Base-by-base conservation (phyloP, 2,888 invertebrate species). In the Conistra vaccinii region DNA sequence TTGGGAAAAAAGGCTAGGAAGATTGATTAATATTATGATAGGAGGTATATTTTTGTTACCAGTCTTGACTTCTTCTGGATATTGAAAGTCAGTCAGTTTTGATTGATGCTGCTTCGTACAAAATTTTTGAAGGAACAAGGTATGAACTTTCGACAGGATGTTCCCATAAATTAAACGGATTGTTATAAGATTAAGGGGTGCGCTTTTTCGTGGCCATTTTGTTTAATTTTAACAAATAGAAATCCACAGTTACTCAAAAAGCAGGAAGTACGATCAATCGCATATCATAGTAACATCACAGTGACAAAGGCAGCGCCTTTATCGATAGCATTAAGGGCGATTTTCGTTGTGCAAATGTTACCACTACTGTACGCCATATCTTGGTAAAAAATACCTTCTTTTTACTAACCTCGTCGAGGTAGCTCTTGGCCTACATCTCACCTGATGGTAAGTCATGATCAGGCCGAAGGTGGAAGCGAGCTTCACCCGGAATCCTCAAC, bases 111-210 rank as follows among this genome's bases (percentile, higher is more conserved):
- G 23, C 29, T 63, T 45, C 23, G 3, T 14, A 29, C 3, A 45
- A 63, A 63, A 23, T 3, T 45, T 63, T 26, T 26, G 6, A 26
- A 60, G 35, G 26, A 60, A 68, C 20, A 23, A 39, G 60, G n/a
- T 23, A 32, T 32, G 61, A 61, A 35, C n/a, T 35, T 7, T 39
- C 58, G 58, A 67, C 20, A 26, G 26, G 26, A 0, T 20, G 9
- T 67, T 14, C 14, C 26, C 35, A 65, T 66, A 69, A 35, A 69
- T 2, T 65, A 69, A 69, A 69, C 1, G 17, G 32, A 42, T 29
- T 7, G 20, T 62, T 48, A 20, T 23, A 39, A 23, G 42, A 20
- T 62, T 62, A 69, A 45, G 3, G 26, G 6, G 26, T 20, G 17
- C 62, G n/a, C 5, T n/a, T 42, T 61, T n/a, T 20, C 68, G 26